Evolutionary conservation across 2,113 vertebrate genomes (phyloP).

Genomic region (Calidris pygmaea): DNA sequence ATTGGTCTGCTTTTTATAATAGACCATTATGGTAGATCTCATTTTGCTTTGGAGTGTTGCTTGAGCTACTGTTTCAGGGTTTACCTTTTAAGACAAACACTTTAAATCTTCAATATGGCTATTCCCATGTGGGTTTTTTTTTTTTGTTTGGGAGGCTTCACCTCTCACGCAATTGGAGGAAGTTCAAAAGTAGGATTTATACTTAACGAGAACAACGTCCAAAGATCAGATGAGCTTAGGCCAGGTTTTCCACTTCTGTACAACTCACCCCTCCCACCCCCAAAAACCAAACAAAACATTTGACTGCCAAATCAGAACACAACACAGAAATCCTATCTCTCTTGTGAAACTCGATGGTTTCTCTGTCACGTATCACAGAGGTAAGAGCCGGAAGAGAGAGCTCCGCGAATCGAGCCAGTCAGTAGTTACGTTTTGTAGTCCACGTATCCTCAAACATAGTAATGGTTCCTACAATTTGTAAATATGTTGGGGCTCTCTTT

Average conservation of each 20-base stretch:
- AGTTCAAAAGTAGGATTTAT: conserved; percentile 18
- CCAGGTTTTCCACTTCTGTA: conserved; percentile 17
- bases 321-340: background rate
- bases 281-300: conserved; percentile 25
- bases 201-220: conserved; percentile 16
- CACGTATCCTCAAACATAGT: background rate
- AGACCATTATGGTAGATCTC: background rate
- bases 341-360: conserved; percentile 18
- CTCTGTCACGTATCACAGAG: background rate
- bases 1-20: background rate
- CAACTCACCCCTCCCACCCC: background rate
- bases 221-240: conserved; percentile 39
- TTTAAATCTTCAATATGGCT: background rate
- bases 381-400: background rate
- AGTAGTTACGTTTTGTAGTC: background rate
- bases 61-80: background rate
- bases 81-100: background rate
- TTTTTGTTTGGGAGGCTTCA: background rate
- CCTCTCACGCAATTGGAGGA: background rate
- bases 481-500: background rate
- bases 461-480: background rate
- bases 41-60: background rate
- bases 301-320: conserved; percentile 15
- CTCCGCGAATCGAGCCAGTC: rapidly evolving
- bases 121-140: background rate